Evolutionary conservation across 2,797 vertebrate species (phyloP), one percentile per base, ranked within the genome.

Genomic region (Coendou prehensilis): DNA sequence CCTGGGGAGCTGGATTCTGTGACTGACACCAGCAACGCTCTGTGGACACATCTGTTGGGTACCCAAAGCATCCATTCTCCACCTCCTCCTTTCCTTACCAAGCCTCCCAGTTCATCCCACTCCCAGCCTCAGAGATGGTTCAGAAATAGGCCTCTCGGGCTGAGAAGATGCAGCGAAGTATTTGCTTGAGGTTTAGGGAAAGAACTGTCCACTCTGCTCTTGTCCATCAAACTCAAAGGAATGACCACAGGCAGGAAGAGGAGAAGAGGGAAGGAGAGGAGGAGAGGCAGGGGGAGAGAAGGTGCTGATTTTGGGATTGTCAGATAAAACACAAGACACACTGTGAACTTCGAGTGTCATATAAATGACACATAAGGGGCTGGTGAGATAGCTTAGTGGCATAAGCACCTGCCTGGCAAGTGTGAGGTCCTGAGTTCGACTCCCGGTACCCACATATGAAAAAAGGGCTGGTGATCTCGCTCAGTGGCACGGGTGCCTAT

Each of bases 241-340:
- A 26, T 23, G 33, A 50, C 61, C 14, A 75, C 61, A 64, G 54
- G 45, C 10, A 52, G 6, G 30, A 37, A 17, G 33, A 61, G 33
- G 47, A 7, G 20, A 7, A 45, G 20, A 52, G 14, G 22, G 18
- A 33, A 30, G 8, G 28, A 18, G 10, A 41, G 5, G 15, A 33
- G 54, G 23, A 15, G 17, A 37, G 10, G n/a, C 11, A 30, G 23
- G 4, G 11, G 13, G 0, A 23, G 10, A 41, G 8, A 47, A 45
- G 14, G 33, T 5, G 6, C 45, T 56, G n/a, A 56, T 57, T 59
- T 78, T 59, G 54, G 57, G 41, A 50, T 26, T 61, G 37, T 93
- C 87, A 95, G 63, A 76, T 75, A 87, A 95, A 91, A 41, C 61
- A 87, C 2, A 57, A 84, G 84, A 84, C 28, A 59, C 14, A 13